phyloP scores from a whole-genome alignment of 2,797 vertebrate genomes.

The Lophius americanus region DNA sequence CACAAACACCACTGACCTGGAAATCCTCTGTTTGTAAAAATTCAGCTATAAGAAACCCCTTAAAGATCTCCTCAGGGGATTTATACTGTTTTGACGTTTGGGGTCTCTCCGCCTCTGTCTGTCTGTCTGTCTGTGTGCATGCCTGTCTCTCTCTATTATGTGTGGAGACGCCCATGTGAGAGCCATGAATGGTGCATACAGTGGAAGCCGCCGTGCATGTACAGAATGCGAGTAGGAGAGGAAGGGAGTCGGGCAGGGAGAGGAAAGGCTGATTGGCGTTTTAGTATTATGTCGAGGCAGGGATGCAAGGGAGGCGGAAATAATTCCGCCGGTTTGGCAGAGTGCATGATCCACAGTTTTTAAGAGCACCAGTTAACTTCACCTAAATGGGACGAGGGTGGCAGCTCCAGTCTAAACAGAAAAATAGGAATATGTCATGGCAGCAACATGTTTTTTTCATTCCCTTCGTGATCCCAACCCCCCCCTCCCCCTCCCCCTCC shows the following conservation, averaged over 20 bases:
- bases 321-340: slow-evolving; percentile 48
- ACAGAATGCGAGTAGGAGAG: slow-evolving; percentile 26
- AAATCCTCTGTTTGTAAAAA: slow-evolving; percentile 64
- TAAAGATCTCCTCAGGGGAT: slow-evolving; percentile 68
- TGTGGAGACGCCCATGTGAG: slow-evolving; percentile 38
- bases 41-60: slow-evolving; percentile 71
- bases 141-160: slow-evolving; percentile 24
- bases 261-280: slow-evolving; percentile 59
- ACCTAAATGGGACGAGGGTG: slow-evolving; percentile 14
- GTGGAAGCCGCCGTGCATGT: slow-evolving; percentile 18
- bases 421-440: slow-evolving; percentile 34
- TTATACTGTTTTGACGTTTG: slow-evolving; percentile 69
- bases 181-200: slow-evolving; percentile 13
- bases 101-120: slow-evolving; percentile 41
- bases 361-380: slow-evolving; percentile 39
- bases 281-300: slow-evolving; percentile 38
- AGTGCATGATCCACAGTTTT: slow-evolving; percentile 32
- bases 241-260: slow-evolving; percentile 26
- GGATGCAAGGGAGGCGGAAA: slow-evolving; percentile 54
- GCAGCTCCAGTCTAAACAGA: slow-evolving; percentile 22
- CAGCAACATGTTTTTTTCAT: slow-evolving; percentile 16
- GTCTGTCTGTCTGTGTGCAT: slow-evolving; percentile 36
- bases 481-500: not conserved
- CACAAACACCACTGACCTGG: slow-evolving; percentile 75
- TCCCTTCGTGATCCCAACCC: slow-evolving; percentile 1